A percentile compares a stretch with the other conserved stretches of the same genome.
These are phyloP conservation scores for Ispidina lecontei DNA, from an alignment of 2,797 vertebrate genomes.

Conservation along the genomic window DNA sequence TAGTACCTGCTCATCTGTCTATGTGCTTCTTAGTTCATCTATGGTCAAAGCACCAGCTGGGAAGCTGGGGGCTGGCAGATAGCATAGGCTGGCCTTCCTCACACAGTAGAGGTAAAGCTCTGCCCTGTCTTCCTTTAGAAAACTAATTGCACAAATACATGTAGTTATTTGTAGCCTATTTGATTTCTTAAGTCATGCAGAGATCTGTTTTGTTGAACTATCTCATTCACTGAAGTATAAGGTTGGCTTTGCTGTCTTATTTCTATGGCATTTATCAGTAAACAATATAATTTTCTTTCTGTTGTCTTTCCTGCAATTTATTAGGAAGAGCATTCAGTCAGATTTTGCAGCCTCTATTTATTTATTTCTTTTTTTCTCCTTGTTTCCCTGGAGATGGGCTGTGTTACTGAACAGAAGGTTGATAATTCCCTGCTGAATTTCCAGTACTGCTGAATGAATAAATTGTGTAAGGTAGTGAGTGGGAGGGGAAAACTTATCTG, in stretches of 20 bases:
- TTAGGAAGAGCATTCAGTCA: neutral
- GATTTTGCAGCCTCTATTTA: neutral
- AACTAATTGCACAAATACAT: neutral
- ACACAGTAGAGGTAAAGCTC: neutral
- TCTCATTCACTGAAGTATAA: neutral
- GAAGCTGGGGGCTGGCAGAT: neutral
- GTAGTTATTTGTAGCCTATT: neutral
- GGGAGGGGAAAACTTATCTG: neutral
- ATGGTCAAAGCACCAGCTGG: neutral
- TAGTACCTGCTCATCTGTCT: neutral
- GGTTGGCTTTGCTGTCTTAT: neutral
- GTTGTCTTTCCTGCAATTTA: neutral
- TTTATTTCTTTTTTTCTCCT: too few relatives aligned
- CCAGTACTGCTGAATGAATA: conserved; percentile 42
- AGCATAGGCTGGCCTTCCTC: neutral
- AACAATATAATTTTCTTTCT: neutral
- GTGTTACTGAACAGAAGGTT: conserved; percentile 39
- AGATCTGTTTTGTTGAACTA: neutral
- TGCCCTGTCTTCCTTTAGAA: neutral
- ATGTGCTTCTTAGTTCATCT: neutral
- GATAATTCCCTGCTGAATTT: conserved; percentile 39
- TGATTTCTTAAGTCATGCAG: neutral
- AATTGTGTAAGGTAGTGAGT: neutral
- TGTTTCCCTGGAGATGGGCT: neutral
- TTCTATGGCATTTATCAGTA: neutral